Evolutionary conservation across 2,888 invertebrate species (phyloP).

Genomic region (Trichogramma dendrolimi): DNA sequence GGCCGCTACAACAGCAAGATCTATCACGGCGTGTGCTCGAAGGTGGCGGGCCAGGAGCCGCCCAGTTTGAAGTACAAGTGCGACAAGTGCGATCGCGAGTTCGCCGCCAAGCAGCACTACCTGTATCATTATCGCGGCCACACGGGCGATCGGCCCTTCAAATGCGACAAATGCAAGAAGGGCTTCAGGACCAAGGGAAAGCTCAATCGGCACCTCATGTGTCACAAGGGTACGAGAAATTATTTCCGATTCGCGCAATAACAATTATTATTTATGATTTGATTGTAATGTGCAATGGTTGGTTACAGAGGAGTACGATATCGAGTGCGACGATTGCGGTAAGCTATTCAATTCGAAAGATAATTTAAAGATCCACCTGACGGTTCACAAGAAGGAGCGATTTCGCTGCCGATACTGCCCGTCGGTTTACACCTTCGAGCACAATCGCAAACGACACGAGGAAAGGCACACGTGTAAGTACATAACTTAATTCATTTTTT

Average conservation of each 20-base stretch:
- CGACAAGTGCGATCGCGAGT: conserved; percentile 49
- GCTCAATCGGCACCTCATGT: conserved; percentile 63
- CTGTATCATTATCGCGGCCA: conserved; percentile 71
- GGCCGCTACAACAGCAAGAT: conserved; percentile 31
- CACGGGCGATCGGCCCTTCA: conserved; percentile 59
- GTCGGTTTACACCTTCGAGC: conserved; percentile 64
- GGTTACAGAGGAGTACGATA: conserved; percentile 55
- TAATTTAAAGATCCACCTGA: conserved; percentile 58
- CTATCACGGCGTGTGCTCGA: conserved; percentile 7
- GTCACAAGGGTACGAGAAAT: conserved; percentile 41
- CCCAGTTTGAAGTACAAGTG: conserved; percentile 47
- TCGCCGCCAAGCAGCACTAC: conserved; percentile 65
- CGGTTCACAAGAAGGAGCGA: conserved; percentile 53
- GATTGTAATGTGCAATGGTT: not conserved
- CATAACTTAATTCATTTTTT: not conserved
- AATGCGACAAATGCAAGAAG: conserved; percentile 64
- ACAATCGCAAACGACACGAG: conserved; percentile 67
- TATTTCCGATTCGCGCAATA: not conserved
- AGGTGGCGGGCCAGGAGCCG: conserved; percentile 37
- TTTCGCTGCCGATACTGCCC: conserved; percentile 65
- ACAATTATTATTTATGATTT: not conserved
- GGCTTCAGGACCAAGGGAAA: conserved; percentile 68
- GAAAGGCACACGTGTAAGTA: conserved; percentile 65
- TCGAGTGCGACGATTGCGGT: conserved; percentile 60
- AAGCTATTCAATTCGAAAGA: conserved; percentile 61